These are phyloP conservation scores for Drosophila lacicola DNA, from an alignment of 2,888 invertebrate species.

Conservation along the genomic window DNA sequence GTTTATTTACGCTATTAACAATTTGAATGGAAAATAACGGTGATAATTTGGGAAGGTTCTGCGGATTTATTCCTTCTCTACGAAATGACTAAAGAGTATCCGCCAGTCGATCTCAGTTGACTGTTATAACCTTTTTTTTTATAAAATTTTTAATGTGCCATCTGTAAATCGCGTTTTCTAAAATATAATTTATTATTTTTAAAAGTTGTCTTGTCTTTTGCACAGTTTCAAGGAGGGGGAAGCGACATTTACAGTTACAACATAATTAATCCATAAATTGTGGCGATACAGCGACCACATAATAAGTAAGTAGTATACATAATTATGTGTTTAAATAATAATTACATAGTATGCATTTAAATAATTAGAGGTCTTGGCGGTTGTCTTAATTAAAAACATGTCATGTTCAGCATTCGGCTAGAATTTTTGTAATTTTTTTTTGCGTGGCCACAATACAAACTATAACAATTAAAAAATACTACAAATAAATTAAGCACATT, in stretches of 20 bases:
- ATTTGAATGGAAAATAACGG: neutral
- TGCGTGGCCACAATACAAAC: constrained; percentile 13
- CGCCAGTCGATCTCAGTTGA: neutral
- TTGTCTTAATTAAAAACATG: constrained; percentile 55
- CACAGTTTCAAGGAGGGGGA: constrained; percentile 33
- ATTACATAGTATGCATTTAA: constrained; percentile 57
- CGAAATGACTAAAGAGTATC: constrained; percentile 5
- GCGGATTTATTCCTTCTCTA: neutral
- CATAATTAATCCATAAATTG: constrained; percentile 31
- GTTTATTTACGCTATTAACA: constrained; percentile 3
- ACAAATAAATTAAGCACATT: constrained; percentile 60
- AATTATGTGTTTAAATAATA: constrained; percentile 38
- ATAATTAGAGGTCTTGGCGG: constrained; percentile 72
- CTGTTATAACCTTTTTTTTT: no score
- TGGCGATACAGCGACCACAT: constrained; percentile 2
- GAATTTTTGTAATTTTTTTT: neutral
- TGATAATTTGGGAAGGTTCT: neutral
- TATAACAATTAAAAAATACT: constrained; percentile 44
- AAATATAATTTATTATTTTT: constrained; percentile 48
- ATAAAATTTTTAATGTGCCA: constrained; percentile 16
- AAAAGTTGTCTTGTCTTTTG: constrained; percentile 28
- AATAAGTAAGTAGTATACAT: constrained; percentile 10
- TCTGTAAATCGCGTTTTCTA: constrained; percentile 30
- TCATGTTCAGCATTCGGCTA: constrained; percentile 20
- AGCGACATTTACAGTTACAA: constrained; percentile 50